phyloP scores from a whole-genome alignment of 2,113 vertebrate genomes.

The Agelaius phoeniceus region DNA sequence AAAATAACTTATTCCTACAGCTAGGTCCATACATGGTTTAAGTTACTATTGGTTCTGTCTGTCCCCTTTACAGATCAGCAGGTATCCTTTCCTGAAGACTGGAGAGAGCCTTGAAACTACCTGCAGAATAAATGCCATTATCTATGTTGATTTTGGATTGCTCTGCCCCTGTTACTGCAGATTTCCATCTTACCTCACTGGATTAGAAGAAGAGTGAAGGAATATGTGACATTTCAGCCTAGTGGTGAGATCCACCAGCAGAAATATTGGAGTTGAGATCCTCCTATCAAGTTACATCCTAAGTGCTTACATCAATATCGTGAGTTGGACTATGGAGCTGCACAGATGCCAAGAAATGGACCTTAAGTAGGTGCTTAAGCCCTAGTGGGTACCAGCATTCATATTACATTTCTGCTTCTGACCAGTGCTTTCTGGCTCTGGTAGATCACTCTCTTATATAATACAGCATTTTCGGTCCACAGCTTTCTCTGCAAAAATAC shows the following conservation, averaged over 20 bases:
- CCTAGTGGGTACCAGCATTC: neutral
- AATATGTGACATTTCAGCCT: neutral
- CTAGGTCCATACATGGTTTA: neutral
- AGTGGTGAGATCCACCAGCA: neutral
- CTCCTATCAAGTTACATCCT: neutral
- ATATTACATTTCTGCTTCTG: neutral
- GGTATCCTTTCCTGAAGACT: neutral
- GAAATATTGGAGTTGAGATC: neutral
- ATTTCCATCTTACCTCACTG: neutral
- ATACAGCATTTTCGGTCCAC: neutral
- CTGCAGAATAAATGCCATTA: neutral
- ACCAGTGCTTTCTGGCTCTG: neutral
- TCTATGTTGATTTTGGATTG: neutral
- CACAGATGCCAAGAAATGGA: neutral
- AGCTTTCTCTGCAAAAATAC: neutral
- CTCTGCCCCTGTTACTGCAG: neutral
- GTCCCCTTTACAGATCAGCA: neutral
- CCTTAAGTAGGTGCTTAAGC: neutral
- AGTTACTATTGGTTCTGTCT: neutral
- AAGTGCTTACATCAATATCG: neutral
- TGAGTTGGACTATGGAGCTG: neutral
- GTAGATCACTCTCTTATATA: neutral
- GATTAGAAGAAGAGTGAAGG: neutral
- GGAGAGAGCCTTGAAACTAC: neutral
- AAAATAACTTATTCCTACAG: neutral